Conservation (phyloP, 1,140 invertebrate species). For the Wiebesia pumilae region DNA sequence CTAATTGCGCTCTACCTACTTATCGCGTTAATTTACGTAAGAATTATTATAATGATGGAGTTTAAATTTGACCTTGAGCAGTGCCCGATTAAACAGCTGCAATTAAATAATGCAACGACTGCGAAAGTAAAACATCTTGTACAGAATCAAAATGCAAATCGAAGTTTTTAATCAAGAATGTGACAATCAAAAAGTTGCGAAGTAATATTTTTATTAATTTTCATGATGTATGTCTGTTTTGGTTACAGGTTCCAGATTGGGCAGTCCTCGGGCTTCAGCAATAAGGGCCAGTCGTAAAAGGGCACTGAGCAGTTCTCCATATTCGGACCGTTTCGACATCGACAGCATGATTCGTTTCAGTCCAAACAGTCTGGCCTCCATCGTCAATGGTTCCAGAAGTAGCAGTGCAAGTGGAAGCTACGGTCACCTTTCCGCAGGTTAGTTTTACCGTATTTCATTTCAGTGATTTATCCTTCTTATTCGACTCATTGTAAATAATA, state of each 20-base stretch:
- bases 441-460: slow-evolving; percentile 61
- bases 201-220: slow-evolving; percentile 1
- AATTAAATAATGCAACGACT: not conserved
- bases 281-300: slow-evolving; percentile 88
- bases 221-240: not conserved
- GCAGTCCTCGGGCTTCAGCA: slow-evolving; percentile 79
- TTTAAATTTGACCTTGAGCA: not conserved
- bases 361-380: slow-evolving; percentile 93
- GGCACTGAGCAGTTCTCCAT: slow-evolving; percentile 94
- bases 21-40: too few species aligned
- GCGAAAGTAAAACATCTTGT: not conserved
- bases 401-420: slow-evolving; percentile 93
- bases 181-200: not conserved
- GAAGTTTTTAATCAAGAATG: not conserved
- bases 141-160: not conserved
- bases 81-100: not conserved
- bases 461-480: slow-evolving; percentile 2
- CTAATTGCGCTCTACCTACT: too few species aligned
- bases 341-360: slow-evolving; percentile 96
- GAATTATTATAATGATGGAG: not conserved
- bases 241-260: slow-evolving; percentile 81
- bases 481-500: not conserved
- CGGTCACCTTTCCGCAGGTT: slow-evolving; percentile 93
- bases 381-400: slow-evolving; percentile 90
- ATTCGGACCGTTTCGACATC: slow-evolving; percentile 95